These are phyloP conservation scores for Saguinus imperator DNA, from an alignment of 2,113 vertebrate species.

Conservation along the genomic window DNA sequence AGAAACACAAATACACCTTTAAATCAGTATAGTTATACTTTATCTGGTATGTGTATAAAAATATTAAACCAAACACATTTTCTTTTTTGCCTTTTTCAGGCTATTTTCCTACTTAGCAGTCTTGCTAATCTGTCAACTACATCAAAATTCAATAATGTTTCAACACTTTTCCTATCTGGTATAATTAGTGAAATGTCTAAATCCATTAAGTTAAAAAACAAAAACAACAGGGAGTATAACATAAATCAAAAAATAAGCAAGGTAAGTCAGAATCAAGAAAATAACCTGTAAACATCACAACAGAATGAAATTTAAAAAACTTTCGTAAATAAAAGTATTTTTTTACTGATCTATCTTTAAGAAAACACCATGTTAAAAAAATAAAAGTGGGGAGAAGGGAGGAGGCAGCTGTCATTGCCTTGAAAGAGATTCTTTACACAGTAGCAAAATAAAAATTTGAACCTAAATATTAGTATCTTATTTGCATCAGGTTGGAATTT, in stretches of 20 bases:
- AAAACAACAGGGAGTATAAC: neutral
- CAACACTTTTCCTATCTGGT: neutral
- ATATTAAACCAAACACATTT: conserved; percentile 1
- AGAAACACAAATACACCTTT: neutral
- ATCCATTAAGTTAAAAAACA: conserved; percentile 39
- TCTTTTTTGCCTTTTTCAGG: neutral
- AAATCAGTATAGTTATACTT: neutral
- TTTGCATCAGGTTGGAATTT: conserved; percentile 46
- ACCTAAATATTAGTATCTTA: conserved; percentile 4
- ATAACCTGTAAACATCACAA: neutral
- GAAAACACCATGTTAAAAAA: neutral
- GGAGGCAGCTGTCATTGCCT: neutral
- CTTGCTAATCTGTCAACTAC: neutral
- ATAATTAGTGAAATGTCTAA: neutral
- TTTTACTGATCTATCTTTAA: neutral
- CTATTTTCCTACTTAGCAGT: conserved; percentile 2
- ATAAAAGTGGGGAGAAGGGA: neutral
- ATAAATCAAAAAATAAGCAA: conserved; percentile 23
- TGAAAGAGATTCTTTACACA: neutral
- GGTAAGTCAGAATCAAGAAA: neutral
- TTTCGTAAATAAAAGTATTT: neutral
- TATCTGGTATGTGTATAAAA: neutral
- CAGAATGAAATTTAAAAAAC: conserved; percentile 11
- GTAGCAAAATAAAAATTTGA: conserved; percentile 19
- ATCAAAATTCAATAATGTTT: conserved; percentile 34